Conservation (phyloP, 92 coral and sea anemone species). For the Parazoanthus darwini region DNA sequence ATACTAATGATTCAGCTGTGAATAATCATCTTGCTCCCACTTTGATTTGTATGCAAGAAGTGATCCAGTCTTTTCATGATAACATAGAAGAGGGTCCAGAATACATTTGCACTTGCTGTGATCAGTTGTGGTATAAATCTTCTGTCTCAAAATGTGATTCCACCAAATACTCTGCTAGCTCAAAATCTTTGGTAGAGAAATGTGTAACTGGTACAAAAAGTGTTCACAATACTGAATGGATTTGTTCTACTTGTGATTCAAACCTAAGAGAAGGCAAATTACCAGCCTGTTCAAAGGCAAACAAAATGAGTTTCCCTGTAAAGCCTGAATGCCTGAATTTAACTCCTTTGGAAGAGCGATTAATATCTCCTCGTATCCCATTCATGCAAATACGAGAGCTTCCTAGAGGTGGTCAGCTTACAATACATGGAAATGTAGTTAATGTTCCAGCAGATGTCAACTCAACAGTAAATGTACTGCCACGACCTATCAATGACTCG, state of each 20-base stretch:
- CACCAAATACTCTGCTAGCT: conserved; percentile 44
- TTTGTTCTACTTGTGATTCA: conserved; percentile 43
- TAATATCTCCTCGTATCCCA: conserved; percentile 61
- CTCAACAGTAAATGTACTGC: conserved; percentile 29
- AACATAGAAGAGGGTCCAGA: conserved; percentile 63
- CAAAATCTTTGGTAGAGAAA: conserved; percentile 46
- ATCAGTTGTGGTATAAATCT: conserved; percentile 69
- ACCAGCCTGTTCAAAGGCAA: conserved; percentile 58
- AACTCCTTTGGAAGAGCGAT: conserved; percentile 61
- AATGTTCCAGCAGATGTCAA: conserved; percentile 70
- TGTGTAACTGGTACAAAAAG: conserved; percentile 60
- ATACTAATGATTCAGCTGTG: too few relatives aligned
- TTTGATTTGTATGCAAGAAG: conserved; percentile 6
- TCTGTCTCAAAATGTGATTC: not conserved
- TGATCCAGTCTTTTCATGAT: conserved; percentile 68
- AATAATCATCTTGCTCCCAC: too few relatives aligned
- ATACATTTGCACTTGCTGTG: conserved; percentile 73
- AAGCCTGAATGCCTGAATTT: conserved; percentile 42
- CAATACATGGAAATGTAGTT: conserved; percentile 67
- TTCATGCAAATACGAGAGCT: conserved; percentile 67
- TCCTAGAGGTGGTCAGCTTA: conserved; percentile 62
- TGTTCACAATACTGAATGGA: conserved; percentile 56
- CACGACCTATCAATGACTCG: too few relatives aligned
- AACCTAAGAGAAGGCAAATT: conserved; percentile 51
- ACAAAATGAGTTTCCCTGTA: conserved; percentile 55